Percentiles rank a stretch among this genome's conserved stretches.
Evolutionary conservation across 2,797 vertebrate genomes (phyloP).

Genomic region (Pangasius macronema): DNA sequence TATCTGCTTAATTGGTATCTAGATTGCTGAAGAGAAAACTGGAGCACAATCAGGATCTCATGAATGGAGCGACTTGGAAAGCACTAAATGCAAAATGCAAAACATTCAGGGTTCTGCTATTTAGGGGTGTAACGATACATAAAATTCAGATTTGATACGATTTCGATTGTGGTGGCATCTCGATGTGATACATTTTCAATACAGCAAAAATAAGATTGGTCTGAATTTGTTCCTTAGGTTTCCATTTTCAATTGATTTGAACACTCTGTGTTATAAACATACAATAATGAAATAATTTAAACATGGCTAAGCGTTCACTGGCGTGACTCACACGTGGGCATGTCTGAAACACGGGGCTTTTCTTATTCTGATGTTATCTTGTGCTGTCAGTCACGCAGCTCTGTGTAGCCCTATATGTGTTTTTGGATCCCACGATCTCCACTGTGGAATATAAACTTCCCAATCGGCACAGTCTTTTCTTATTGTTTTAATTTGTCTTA

Average conservation of each 20-base stretch:
- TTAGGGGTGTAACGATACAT: background rate
- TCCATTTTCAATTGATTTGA: background rate
- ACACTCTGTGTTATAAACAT: background rate
- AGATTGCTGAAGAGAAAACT: background rate
- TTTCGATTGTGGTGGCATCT: background rate
- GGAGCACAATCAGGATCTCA: background rate
- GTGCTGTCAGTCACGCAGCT: background rate
- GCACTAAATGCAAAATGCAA: background rate
- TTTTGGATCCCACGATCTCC: background rate
- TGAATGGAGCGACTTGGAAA: background rate
- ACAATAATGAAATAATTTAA: background rate
- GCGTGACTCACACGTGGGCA: background rate
- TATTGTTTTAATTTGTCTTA: background rate
- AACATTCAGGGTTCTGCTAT: background rate
- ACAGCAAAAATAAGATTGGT: background rate
- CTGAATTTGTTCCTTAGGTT: background rate
- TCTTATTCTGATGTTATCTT: background rate
- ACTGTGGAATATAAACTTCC: background rate
- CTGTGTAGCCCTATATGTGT: background rate
- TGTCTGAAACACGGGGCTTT: background rate
- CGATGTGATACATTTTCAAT: background rate
- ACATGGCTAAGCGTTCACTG: background rate
- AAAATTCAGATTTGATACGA: background rate
- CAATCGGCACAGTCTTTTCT: background rate
- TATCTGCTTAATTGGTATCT: slow-evolving; percentile 51